Evolutionary conservation across 1,140 invertebrate genomes (phyloP).

Genomic region (Ostrea denselamellosa): DNA sequence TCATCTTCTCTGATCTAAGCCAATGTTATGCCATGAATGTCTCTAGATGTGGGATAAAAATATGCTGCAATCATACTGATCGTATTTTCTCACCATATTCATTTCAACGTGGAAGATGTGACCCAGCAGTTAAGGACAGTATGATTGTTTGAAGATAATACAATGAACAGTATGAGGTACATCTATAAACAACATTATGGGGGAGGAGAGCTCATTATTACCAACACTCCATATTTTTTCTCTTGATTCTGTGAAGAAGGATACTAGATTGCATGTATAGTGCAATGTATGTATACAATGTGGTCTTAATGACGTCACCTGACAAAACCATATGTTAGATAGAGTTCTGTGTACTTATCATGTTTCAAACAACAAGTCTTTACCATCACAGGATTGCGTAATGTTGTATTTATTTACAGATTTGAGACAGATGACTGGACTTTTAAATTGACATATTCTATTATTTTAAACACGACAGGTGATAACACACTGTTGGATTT

Average conservation of each 20-base stretch:
- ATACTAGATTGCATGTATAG: neutral
- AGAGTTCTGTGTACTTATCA: neutral
- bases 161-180: too few relatives aligned
- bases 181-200: too few relatives aligned
- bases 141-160: neutral
- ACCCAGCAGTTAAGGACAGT: neutral
- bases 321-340: neutral
- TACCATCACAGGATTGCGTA: too few relatives aligned
- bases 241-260: neutral
- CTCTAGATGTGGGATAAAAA: neutral
- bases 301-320: neutral
- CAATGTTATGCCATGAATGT: slow-evolving; percentile 30
- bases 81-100: slow-evolving; percentile 33
- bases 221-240: neutral
- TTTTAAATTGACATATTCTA: too few relatives aligned
- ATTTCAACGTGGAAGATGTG: neutral
- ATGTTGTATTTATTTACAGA: too few relatives aligned
- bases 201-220: neutral
- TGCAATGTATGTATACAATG: neutral
- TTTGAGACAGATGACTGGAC: too few relatives aligned
- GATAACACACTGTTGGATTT: too few relatives aligned
- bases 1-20: neutral
- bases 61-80: slow-evolving; percentile 5
- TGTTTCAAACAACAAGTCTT: neutral
- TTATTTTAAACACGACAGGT: too few relatives aligned